Percentiles rank a stretch among this genome's conserved stretches.
Conservation (phyloP, 2,113 vertebrate species). For the Sphaerodactylus townsendi region DNA sequence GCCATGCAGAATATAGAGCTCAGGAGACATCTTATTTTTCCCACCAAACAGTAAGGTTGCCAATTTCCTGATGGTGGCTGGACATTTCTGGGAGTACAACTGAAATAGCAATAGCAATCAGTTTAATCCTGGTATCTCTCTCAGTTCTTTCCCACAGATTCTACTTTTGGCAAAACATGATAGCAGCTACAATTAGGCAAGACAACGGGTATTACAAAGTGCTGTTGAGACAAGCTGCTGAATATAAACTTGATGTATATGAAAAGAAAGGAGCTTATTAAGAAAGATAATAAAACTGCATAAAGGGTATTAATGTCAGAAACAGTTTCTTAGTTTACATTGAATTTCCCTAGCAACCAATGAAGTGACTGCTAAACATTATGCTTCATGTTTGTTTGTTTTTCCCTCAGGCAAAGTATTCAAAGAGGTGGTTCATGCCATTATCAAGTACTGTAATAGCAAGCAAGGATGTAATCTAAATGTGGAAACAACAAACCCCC, state of each 20-base stretch:
- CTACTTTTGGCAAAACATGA: neutral
- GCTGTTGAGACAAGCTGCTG: constrained; percentile 17
- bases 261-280: neutral
- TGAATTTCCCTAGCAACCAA: constrained; percentile 12
- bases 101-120: no score
- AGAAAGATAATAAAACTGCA: neutral
- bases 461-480: constrained; percentile 9
- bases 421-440: neutral
- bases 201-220: neutral
- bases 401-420: neutral
- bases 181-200: neutral
- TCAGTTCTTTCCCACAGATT: neutral
- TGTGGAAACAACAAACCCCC: neutral
- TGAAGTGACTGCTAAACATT: constrained; percentile 18
- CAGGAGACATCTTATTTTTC: no score
- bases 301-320: constrained; percentile 19
- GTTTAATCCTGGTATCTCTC: neutral
- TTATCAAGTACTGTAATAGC: constrained; percentile 8
- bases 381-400: neutral
- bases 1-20: no score
- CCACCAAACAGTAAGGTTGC: no score
- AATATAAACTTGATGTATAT: neutral
- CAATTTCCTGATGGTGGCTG: no score
- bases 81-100: no score
- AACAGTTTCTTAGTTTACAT: neutral